These are phyloP conservation scores for Keiferia lycopersicella DNA, from an alignment of 2,888 invertebrate species.

Conservation along the genomic window DNA sequence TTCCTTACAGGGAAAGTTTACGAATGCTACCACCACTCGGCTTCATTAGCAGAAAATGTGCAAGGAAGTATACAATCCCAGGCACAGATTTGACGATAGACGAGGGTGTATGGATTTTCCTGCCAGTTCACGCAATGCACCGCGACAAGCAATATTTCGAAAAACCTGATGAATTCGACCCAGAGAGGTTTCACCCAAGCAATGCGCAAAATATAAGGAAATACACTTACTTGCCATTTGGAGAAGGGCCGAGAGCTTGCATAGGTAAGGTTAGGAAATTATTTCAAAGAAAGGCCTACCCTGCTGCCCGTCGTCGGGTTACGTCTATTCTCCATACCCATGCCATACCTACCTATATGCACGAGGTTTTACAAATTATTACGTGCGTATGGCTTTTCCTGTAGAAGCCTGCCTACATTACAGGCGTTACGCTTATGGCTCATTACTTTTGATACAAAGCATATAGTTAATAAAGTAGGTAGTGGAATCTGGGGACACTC, in stretches of 20 bases:
- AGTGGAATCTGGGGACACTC: no score
- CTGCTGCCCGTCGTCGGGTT: background rate
- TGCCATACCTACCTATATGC: background rate
- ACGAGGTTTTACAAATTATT: background rate
- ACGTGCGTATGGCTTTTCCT: no score
- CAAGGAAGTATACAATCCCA: conserved; percentile 38
- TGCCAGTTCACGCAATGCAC: conserved; percentile 42
- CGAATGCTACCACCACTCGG: conserved; percentile 39
- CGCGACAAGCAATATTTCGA: conserved; percentile 41
- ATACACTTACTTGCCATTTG: conserved; percentile 41
- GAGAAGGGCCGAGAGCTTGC: conserved; percentile 41
- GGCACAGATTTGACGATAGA: conserved; percentile 41
- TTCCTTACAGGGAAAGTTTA: conserved; percentile 37
- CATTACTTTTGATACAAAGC: no score
- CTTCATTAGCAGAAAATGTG: conserved; percentile 34
- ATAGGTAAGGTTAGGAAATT: conserved; percentile 33
- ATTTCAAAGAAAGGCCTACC: background rate
- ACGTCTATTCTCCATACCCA: background rate
- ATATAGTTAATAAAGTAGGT: no score
- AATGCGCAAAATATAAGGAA: conserved; percentile 32
- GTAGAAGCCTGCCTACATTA: background rate
- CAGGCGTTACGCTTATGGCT: no score
- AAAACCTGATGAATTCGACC: conserved; percentile 39
- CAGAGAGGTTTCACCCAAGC: conserved; percentile 39
- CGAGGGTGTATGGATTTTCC: conserved; percentile 35